These are phyloP conservation scores for Pocillopora damicornis DNA, from an alignment of 64 coral and sea anemone species.

Conservation along the genomic window DNA sequence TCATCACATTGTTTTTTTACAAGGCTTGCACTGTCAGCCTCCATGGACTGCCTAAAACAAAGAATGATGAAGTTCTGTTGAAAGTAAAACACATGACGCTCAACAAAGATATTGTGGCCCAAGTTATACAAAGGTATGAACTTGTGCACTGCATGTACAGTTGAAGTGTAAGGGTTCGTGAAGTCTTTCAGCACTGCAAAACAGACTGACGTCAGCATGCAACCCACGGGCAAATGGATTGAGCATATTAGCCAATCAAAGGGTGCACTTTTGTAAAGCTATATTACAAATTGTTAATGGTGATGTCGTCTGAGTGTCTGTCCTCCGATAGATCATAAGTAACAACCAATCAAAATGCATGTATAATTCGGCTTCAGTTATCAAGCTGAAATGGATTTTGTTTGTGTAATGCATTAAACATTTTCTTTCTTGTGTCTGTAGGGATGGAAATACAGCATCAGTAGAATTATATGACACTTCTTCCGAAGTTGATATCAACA, in stretches of 20 bases:
- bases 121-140: slow-evolving; percentile 64
- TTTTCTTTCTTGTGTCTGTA: neutral
- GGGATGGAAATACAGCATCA: slow-evolving; percentile 33
- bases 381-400: too few species aligned
- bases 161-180: too few species aligned
- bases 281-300: too few species aligned
- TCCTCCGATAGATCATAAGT: too few species aligned
- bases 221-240: too few species aligned
- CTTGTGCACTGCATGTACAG: too few species aligned
- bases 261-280: too few species aligned
- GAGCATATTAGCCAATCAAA: too few species aligned
- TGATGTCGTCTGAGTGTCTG: too few species aligned
- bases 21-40: slow-evolving; percentile 72
- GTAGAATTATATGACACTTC: slow-evolving; percentile 88
- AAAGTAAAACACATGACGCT: slow-evolving; percentile 73
- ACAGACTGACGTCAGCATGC: too few species aligned
- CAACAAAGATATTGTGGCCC: slow-evolving; percentile 68
- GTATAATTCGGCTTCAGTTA: too few species aligned
- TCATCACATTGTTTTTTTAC: neutral
- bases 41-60: slow-evolving; percentile 79
- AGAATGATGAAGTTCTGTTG: slow-evolving; percentile 80
- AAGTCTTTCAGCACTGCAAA: neutral
- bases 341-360: too few species aligned
- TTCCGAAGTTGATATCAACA: slow-evolving; percentile 65
- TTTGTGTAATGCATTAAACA: neutral